Evolutionary conservation across 2,888 invertebrate species (phyloP).

Genomic region (Aricia artaxerxes): DNA sequence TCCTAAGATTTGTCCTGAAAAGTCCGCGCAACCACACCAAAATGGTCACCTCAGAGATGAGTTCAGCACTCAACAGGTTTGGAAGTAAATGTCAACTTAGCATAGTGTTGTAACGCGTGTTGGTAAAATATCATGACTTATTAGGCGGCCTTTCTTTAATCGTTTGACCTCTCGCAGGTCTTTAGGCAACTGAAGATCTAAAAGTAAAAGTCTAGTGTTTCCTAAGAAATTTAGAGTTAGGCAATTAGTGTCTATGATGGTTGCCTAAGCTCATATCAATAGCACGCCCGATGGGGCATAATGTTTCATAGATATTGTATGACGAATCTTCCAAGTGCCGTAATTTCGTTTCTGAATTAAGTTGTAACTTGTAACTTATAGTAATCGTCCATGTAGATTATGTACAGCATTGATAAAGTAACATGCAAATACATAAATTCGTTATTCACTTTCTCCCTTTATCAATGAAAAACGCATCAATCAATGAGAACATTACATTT

Average conservation of each 20-base stretch:
- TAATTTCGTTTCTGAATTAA: not conserved
- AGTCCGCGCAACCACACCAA: not conserved
- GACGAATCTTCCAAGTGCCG: not conserved
- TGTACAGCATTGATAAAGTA: no score
- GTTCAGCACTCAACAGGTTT: slow-evolving; percentile 36
- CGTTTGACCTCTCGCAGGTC: not conserved
- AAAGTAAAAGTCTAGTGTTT: slow-evolving; percentile 14
- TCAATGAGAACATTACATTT: no score
- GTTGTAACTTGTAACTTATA: not conserved
- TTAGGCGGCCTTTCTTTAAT: slow-evolving; percentile 15
- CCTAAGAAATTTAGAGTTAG: slow-evolving; percentile 2
- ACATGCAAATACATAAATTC: no score
- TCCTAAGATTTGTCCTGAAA: not conserved
- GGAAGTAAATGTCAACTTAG: slow-evolving; percentile 46
- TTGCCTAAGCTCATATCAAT: not conserved
- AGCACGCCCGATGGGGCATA: not conserved
- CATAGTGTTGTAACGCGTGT: slow-evolving; percentile 39
- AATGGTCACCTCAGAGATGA: slow-evolving; percentile 31
- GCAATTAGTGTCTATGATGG: not conserved
- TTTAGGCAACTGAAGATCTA: not conserved
- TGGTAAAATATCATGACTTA: slow-evolving; percentile 18
- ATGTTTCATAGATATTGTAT: not conserved
- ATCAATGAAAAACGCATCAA: no score
- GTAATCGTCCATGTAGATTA: no score
- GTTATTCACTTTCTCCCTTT: no score